Conservation (phyloP, 1,140 invertebrate genomes). For the Drosophila ercepeae region DNA sequence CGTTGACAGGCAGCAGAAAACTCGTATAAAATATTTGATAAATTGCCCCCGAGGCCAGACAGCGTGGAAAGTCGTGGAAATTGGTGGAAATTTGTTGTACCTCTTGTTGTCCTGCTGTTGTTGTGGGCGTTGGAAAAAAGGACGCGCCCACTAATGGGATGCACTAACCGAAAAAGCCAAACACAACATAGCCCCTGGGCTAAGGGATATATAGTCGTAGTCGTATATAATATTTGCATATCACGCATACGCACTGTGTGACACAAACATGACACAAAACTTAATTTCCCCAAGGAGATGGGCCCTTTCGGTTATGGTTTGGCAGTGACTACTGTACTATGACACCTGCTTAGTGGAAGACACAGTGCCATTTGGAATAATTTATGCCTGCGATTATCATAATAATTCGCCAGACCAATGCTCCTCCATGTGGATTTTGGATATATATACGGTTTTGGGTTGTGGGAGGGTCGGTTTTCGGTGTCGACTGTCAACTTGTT, state of each 20-base stretch:
- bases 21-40: slow-evolving; percentile 71
- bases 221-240: slow-evolving; percentile 62
- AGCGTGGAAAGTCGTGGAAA: not conserved
- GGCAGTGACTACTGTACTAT: slow-evolving; percentile 15
- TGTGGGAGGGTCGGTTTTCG: slow-evolving; percentile 1
- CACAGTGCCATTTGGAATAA: slow-evolving; percentile 43
- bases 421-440: not conserved
- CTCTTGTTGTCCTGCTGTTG: no score
- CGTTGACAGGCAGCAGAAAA: slow-evolving; percentile 66
- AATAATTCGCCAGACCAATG: slow-evolving; percentile 67
- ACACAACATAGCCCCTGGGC: not conserved
- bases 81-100: no score
- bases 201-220: no score
- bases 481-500: slow-evolving; percentile 40
- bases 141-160: not conserved
- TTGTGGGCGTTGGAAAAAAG: not conserved
- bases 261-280: slow-evolving; percentile 77
- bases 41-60: slow-evolving; percentile 50
- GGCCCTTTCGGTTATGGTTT: slow-evolving; percentile 25
- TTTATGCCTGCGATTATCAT: slow-evolving; percentile 78
- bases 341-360: not conserved
- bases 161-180: not conserved
- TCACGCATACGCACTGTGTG: slow-evolving; percentile 65
- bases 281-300: slow-evolving; percentile 75
- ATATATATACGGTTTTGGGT: not conserved